Base-by-base conservation (phyloP, 2,888 invertebrate genomes). In the Sesamia inferens region DNA sequence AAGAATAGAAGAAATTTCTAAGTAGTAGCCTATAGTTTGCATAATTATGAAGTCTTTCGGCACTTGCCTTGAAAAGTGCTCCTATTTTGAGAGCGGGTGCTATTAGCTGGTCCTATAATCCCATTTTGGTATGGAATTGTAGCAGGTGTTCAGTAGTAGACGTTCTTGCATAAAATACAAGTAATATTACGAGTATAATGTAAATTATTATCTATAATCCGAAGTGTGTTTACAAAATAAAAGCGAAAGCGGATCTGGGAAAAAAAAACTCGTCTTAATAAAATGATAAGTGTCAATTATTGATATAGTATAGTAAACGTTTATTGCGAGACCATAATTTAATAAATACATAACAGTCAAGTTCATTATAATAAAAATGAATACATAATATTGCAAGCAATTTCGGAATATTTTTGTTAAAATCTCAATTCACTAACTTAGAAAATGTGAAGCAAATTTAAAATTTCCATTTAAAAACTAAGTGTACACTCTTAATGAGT, bases 371-470 rank as follows among this genome's bases (percentile, higher is more conserved):
- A 54, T 59, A 65, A 54, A 47, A 66, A 55, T 47, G 22, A 48
- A 65, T 57, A 64, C 31, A 48, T 19, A 31, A 57, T 31, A 3
- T 48, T 66, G 22, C 54, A 66, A 55, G n/a, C 16, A 57, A 62
- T 61, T 44, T 42, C 19, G 39, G 57, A 58, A 73, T 79, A 22
- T 61, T 67, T 69, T 44, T 44, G 44, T 67, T 65, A 51, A 74
- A 62, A 68, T 62, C 58, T 67, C 44, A 65, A 57, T 78, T 19
- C 0, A 19, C 63, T 69, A n/a, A 31, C 61, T 78, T 67, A 82
- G 58, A 64, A 57, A 64, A 69, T 44, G 13, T 19, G 10, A 44
- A 58, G 55, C 76, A 62, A 71, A 67, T 47, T 70, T 59, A 64
- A 63, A 51, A 51, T 68, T 65, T 42, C 75, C 14, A 13, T 68